Evolutionary conservation across 1,140 invertebrate genomes (phyloP).

Genomic region (Drosophila truncata): DNA sequence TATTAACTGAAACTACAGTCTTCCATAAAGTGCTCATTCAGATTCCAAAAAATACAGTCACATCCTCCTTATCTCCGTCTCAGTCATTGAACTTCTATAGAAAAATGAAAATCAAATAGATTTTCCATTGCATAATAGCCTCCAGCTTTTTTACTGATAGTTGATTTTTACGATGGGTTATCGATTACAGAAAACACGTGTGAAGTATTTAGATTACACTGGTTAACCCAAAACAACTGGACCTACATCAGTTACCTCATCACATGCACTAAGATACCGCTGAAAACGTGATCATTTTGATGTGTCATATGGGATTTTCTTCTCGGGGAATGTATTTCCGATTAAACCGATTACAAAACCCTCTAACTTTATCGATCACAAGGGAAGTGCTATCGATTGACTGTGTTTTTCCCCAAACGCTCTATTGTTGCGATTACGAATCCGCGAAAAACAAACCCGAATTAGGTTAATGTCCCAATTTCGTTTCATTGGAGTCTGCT

Average conservation of each 20-base stretch:
- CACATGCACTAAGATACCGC: neutral
- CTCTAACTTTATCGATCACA: neutral
- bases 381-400: neutral
- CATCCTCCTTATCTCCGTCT: conserved; percentile 14
- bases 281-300: conserved; percentile 12
- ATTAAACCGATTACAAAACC: neutral
- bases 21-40: neutral
- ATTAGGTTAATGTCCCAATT: conserved; percentile 59
- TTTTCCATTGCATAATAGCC: conserved; percentile 23
- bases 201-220: conserved; percentile 7
- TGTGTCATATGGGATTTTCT: neutral
- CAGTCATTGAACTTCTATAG: conserved; percentile 21
- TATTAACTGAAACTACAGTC: neutral
- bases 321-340: neutral
- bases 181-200: conserved; percentile 28
- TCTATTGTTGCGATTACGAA: conserved; percentile 22
- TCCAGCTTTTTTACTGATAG: neutral
- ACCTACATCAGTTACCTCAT: conserved; percentile 1
- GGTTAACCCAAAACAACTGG: neutral
- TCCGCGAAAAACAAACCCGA: conserved; percentile 26
- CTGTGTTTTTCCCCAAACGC: neutral
- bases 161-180: neutral
- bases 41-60: neutral
- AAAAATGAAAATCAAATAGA: neutral
- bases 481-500: conserved; percentile 23